These are phyloP conservation scores for Drosophila teissieri DNA, from an alignment of 1,140 invertebrate species.

Conservation along the genomic window DNA sequence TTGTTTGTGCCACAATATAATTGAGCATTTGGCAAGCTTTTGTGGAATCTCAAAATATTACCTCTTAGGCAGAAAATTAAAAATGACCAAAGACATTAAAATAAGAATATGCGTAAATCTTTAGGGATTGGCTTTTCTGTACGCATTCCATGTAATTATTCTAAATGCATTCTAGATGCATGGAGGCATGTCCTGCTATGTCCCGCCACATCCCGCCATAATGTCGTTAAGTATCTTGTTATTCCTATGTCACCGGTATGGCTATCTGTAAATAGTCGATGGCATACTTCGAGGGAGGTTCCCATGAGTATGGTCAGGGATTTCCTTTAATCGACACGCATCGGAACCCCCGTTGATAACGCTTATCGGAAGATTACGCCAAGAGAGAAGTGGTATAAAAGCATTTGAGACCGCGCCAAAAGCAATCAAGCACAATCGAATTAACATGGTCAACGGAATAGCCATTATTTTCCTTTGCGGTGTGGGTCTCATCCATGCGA, in stretches of 20 bases:
- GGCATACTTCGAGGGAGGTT: conserved; percentile 6
- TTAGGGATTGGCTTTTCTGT: too few species aligned
- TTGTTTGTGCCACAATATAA: not conserved
- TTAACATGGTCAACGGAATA: conserved; percentile 20
- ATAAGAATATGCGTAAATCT: too few species aligned
- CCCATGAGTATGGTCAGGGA: conserved; percentile 2
- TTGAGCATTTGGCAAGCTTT: not conserved
- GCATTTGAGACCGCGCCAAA: not conserved
- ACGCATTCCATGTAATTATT: too few species aligned
- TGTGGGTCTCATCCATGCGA: not conserved
- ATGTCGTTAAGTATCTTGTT: too few species aligned
- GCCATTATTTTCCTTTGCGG: conserved; percentile 2
- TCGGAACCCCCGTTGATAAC: conserved; percentile 26
- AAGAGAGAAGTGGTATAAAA: conserved; percentile 13
- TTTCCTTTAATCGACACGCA: conserved; percentile 3
- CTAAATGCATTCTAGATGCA: too few species aligned
- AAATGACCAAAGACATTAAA: not conserved
- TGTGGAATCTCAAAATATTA: not conserved
- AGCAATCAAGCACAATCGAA: conserved; percentile 1
- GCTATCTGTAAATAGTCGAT: conserved; percentile 10
- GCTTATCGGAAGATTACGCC: conserved; percentile 23
- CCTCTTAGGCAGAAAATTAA: not conserved
- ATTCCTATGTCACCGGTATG: not conserved
- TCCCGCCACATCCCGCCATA: too few species aligned
- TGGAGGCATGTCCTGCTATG: too few species aligned